Evolutionary conservation across 2,113 vertebrate genomes (phyloP), one percentile per base, ranked within the genome.

Genomic region (Podarcis raffonei): DNA sequence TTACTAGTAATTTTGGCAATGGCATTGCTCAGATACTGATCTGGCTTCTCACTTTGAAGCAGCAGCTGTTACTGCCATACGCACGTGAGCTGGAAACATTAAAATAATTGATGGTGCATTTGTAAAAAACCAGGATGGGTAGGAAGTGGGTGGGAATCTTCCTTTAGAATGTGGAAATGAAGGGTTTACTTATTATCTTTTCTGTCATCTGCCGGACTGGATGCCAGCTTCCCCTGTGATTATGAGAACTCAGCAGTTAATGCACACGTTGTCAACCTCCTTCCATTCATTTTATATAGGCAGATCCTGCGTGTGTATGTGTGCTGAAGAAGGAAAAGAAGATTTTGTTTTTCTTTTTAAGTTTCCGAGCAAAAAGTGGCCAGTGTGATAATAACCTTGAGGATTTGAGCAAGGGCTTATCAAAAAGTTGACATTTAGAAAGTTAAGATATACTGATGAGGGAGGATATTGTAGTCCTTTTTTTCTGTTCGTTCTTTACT

Each of bases 241-340:
- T 94, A 39, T n/a, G 72, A 87, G 37, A 8, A 25, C 74, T 90
- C n/a, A 79, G 18, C 57, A 93, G 68, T 71, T 35, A 6, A 22
- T 32, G 9, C 74, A 48, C n/a, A 23, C 1, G 15, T 8, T 37
- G n/a, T 89, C 90, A 92, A 90, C 74, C 87, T 91, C 81, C 91
- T 94, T 95, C 95, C 1, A 25, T 92, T 95, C 66, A 0, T 9
- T 30, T 53, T 87, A 89, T 90, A 69, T 25, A 66, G 18, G 16
- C 3, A 82, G 79, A 82, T 59, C 35, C 27, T 16, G 42, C 39
- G 27, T n/a, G 35, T 57, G 5, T 80, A 48, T 80, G 25, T 53
- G 27, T 27, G 23, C 13, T 23, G 39, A 53, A 53, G 9, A 53
- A 53, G 48, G n/a, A 80, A 16, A n/a, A 59, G n/a, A 59, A n/a